These are phyloP conservation scores for Harpagus bidentatus DNA, from an alignment of 2,113 vertebrate genomes.

Conservation along the genomic window DNA sequence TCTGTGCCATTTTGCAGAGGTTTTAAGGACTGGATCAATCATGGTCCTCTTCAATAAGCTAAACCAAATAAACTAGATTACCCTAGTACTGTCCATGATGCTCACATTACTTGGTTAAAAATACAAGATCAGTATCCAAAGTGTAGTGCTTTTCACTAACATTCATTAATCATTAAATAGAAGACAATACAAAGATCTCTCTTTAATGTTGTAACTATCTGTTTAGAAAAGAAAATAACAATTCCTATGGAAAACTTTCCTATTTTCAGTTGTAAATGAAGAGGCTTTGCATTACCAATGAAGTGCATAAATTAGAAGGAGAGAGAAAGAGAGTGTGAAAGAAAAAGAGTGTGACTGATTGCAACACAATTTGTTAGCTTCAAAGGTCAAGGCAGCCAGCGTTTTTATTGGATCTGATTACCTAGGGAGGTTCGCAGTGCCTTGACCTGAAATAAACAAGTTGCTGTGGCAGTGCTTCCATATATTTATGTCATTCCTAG, in stretches of 20 bases:
- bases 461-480: neutral
- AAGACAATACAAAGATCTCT: neutral
- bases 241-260: neutral
- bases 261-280: neutral
- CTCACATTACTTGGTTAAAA: neutral
- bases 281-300: neutral
- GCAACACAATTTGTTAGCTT: conserved; percentile 36
- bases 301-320: conserved; percentile 12
- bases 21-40: neutral
- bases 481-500: conserved; percentile 13
- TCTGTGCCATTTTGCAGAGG: neutral
- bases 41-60: neutral
- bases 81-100: neutral
- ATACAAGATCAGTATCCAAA: neutral
- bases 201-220: neutral
- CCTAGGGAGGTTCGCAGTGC: neutral
- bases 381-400: conserved; percentile 25
- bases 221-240: neutral
- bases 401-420: conserved; percentile 39
- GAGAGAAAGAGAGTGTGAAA: neutral
- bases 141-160: neutral
- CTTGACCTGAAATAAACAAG: conserved; percentile 38
- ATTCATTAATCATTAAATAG: neutral
- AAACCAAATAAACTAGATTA: neutral
- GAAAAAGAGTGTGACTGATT: neutral